Percentiles rank a stretch among this genome's conserved stretches.
Evolutionary conservation across 1,140 invertebrate species (phyloP).

Genomic region (Lepidostoma basale): DNA sequence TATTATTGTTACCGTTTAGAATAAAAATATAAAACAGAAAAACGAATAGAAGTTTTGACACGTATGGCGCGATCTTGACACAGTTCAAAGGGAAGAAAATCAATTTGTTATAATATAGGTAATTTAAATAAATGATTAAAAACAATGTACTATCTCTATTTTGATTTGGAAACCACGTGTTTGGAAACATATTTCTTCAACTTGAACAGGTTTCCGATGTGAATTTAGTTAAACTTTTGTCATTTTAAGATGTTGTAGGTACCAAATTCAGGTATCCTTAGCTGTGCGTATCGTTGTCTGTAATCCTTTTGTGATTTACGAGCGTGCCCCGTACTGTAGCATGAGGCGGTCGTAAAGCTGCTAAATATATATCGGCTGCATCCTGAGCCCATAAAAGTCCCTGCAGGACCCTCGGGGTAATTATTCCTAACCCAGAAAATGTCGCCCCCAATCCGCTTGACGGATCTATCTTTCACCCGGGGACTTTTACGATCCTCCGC

Average conservation of each 20-base stretch:
- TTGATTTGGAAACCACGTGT: no score
- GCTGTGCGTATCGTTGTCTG: no score
- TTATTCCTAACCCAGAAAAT: constrained; percentile 19
- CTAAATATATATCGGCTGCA: constrained; percentile 25
- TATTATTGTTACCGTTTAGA: no score
- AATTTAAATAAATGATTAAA: no score
- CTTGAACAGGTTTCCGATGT: no score
- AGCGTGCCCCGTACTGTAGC: not conserved
- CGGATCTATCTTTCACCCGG: constrained; percentile 33
- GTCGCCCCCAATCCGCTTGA: constrained; percentile 14
- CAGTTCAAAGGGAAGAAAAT: constrained; percentile 19
- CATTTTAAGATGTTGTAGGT: no score
- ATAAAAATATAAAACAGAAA: no score
- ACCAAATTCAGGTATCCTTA: no score
- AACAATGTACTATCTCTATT: no score
- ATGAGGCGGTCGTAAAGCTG: not conserved
- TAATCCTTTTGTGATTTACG: not conserved
- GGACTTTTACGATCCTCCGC: constrained; percentile 36
- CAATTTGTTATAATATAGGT: no score
- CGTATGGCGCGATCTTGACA: constrained; percentile 12
- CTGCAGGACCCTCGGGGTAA: constrained; percentile 1
- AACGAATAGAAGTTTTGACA: not conserved
- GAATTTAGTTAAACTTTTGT: no score
- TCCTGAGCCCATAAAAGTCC: constrained; percentile 14
- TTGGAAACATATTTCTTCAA: no score